Percentiles rank a stretch among this genome's conserved stretches.
phyloP scores from a whole-genome alignment of 1,140 invertebrate genomes.

The Frieseomelitta varia region DNA sequence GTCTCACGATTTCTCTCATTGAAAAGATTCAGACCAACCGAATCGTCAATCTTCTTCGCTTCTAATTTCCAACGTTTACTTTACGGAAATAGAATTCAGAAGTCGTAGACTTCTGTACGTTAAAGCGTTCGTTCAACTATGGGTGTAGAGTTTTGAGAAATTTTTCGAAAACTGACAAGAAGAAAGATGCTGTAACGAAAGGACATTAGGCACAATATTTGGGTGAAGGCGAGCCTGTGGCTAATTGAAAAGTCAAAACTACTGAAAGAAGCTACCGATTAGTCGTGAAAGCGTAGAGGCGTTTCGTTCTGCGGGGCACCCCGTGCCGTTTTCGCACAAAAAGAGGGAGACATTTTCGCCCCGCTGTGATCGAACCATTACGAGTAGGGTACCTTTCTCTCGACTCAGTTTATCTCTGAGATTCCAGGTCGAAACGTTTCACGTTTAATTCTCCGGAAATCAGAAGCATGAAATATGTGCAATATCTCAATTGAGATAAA shows the following conservation, averaged over 20 bases:
- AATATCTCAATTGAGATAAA: no score
- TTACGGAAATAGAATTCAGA: no score
- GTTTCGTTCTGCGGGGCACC: slow-evolving; percentile 34
- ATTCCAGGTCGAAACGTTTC: not conserved
- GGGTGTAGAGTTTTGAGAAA: not conserved
- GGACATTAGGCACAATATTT: slow-evolving; percentile 74
- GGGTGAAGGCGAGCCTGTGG: slow-evolving; percentile 77
- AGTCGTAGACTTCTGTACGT: slow-evolving; percentile 8
- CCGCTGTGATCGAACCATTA: slow-evolving; percentile 29
- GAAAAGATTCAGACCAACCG: no score
- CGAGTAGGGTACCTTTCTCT: not conserved
- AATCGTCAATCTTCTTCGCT: no score
- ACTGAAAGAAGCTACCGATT: slow-evolving; percentile 48
- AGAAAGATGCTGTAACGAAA: slow-evolving; percentile 62
- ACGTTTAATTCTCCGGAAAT: no score
- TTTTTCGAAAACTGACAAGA: not conserved
- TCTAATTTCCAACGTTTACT: no score
- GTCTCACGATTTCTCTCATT: no score
- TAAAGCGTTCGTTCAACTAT: not conserved
- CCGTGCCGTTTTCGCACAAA: slow-evolving; percentile 17
- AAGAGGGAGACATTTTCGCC: not conserved
- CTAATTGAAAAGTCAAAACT: slow-evolving; percentile 80
- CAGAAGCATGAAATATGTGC: no score
- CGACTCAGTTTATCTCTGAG: not conserved
- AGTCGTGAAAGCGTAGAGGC: slow-evolving; percentile 65